Percentiles rank a stretch among this genome's conserved stretches.
Evolutionary conservation across 1,140 invertebrate genomes (phyloP).

Genomic region (Hyles vespertilio): DNA sequence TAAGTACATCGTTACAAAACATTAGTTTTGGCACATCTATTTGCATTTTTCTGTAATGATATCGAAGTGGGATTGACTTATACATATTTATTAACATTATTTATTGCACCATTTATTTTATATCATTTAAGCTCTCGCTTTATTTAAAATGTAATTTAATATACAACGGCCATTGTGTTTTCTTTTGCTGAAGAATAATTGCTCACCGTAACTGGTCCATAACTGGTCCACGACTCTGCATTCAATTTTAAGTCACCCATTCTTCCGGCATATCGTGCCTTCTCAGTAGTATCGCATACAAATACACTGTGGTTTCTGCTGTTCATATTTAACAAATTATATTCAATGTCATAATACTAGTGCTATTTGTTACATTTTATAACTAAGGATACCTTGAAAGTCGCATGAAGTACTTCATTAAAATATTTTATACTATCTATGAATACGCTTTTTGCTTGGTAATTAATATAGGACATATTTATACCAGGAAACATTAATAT

Average conservation of each 20-base stretch:
- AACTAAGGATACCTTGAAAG: too few species aligned
- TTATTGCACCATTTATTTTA: constrained; percentile 49
- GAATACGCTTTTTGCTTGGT: too few species aligned
- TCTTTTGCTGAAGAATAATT: constrained; percentile 38
- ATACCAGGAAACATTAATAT: too few species aligned
- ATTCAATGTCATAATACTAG: too few species aligned
- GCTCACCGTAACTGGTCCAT: constrained; percentile 23
- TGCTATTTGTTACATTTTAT: too few species aligned
- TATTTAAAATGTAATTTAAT: constrained; percentile 40
- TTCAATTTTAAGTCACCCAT: constrained; percentile 38
- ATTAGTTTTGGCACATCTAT: constrained; percentile 14
- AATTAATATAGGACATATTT: too few species aligned
- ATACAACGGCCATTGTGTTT: constrained; percentile 43
- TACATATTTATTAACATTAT: constrained; percentile 61
- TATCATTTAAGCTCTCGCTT: constrained; percentile 37
- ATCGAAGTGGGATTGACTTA: constrained; percentile 38
- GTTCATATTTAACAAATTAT: too few species aligned
- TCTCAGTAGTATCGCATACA: background rate
- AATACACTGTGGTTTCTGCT: constrained; percentile 12
- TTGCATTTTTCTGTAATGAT: constrained; percentile 53
- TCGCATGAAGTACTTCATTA: too few species aligned
- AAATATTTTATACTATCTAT: too few species aligned
- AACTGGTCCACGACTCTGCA: constrained; percentile 36
- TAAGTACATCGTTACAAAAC: too few species aligned
- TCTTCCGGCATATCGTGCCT: constrained; percentile 8